Evolutionary conservation across 2,888 invertebrate species (phyloP).

Genomic region (Acanthoscelides obtectus): DNA sequence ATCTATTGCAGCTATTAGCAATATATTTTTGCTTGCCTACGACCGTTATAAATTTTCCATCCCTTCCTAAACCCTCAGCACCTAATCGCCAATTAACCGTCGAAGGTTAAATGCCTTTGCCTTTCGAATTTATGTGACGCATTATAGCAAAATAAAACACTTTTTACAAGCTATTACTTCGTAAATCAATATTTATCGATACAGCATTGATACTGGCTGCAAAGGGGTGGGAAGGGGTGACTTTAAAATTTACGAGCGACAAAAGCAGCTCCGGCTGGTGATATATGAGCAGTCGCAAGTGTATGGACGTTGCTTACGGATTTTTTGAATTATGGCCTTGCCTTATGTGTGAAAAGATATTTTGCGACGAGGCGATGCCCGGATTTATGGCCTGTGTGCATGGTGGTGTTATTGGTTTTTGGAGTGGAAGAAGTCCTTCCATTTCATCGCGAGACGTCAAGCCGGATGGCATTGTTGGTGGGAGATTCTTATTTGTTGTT

Average conservation of each 20-base stretch:
- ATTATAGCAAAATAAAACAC: constrained; percentile 44
- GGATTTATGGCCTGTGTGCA: not conserved
- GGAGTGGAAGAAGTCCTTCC: not conserved
- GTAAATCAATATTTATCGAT: constrained; percentile 46
- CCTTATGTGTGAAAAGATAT: constrained; percentile 24
- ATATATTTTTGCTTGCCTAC: not conserved
- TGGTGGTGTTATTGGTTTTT: not conserved
- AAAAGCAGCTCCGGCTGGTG: constrained; percentile 29
- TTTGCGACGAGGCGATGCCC: not conserved
- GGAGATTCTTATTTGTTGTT: too few species aligned
- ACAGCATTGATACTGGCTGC: constrained; percentile 40
- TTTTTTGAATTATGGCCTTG: constrained; percentile 31
- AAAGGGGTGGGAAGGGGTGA: constrained; percentile 27
- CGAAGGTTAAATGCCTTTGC: not conserved
- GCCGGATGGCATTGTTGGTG: not conserved
- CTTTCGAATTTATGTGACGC: constrained; percentile 38
- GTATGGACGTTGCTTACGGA: constrained; percentile 30
- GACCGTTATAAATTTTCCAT: not conserved
- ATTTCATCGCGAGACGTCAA: not conserved
- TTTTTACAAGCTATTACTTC: constrained; percentile 40
- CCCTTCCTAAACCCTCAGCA: not conserved
- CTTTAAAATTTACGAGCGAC: constrained; percentile 39
- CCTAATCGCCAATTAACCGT: not conserved
- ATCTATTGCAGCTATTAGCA: not conserved
- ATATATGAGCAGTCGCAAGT: constrained; percentile 37